Percentiles rank a stretch among this genome's conserved stretches.
phyloP scores from a whole-genome alignment of 2,888 invertebrate genomes.

The Acronicta leporina region DNA sequence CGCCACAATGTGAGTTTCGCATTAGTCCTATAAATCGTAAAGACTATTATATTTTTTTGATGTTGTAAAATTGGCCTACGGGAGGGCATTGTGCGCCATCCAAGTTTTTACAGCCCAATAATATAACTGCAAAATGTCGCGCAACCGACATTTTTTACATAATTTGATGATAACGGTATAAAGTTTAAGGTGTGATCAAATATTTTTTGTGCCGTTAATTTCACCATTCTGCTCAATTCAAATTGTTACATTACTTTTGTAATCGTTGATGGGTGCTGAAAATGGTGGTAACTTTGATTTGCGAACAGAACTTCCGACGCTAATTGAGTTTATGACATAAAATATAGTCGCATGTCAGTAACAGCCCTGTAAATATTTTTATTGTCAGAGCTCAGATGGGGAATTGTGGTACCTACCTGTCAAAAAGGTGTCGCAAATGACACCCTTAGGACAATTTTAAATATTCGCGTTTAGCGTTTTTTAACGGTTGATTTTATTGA shows the following conservation, averaged over 20 bases:
- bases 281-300: no score
- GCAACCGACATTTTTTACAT: constrained; percentile 36
- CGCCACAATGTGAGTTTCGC: constrained; percentile 53
- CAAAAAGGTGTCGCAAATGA: no score
- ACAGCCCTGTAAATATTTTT: no score
- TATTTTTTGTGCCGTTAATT: constrained; percentile 28
- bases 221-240: constrained; percentile 11
- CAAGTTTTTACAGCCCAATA: constrained; percentile 53
- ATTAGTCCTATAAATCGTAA: constrained; percentile 58
- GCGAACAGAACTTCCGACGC: no score
- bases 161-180: constrained; percentile 45
- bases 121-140: constrained; percentile 41
- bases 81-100: constrained; percentile 24
- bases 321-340: no score
- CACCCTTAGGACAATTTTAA: no score
- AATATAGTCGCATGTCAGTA: no score
- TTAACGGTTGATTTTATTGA: no score
- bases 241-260: background rate
- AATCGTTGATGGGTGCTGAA: background rate
- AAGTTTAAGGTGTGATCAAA: constrained; percentile 46
- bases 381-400: background rate
- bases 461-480: no score
- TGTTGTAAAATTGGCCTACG: constrained; percentile 49
- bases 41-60: constrained; percentile 56
- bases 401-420: no score